A percentile compares a stretch with the other conserved stretches of the same genome.
Evolutionary conservation across 2,113 vertebrate genomes (phyloP).

Genomic region (Brachypodius melanocephalos): DNA sequence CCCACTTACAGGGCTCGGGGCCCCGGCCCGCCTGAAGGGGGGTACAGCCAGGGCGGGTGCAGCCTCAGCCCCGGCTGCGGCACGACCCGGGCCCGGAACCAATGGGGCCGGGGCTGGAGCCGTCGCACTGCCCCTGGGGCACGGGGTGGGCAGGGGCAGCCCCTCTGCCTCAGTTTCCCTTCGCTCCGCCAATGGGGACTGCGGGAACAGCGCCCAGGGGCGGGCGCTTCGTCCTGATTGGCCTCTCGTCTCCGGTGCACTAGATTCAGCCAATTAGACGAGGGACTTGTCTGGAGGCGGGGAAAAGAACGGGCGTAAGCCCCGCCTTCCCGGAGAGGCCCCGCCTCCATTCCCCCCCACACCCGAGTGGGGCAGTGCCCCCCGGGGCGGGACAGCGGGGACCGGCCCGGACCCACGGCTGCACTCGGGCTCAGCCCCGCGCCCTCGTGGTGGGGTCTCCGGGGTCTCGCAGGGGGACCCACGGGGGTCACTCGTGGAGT

Average conservation of each 20-base stretch:
- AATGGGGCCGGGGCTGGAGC: not conserved
- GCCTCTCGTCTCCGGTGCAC: not conserved
- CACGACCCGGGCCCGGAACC: not conserved
- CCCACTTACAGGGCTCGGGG: no score
- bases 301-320: accelerated
- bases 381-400: not conserved
- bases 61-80: not conserved
- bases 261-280: not conserved
- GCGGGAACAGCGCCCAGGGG: not conserved
- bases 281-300: not conserved
- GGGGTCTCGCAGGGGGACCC: accelerated
- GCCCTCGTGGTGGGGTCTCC: accelerated
- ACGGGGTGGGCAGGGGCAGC: not conserved
- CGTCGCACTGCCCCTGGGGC: not conserved
- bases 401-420: no score
- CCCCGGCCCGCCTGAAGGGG: not conserved
- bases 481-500: not conserved
- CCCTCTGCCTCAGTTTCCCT: slow-evolving; percentile 45
- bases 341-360: not conserved
- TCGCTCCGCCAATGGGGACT: not conserved
- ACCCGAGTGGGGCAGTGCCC: not conserved
- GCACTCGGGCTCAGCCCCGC: not conserved
- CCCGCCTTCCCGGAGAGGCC: accelerated
- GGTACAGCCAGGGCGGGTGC: not conserved
- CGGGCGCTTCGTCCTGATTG: not conserved